Conservation (phyloP, 2,797 vertebrate species). For the Lepus oiostolus region DNA sequence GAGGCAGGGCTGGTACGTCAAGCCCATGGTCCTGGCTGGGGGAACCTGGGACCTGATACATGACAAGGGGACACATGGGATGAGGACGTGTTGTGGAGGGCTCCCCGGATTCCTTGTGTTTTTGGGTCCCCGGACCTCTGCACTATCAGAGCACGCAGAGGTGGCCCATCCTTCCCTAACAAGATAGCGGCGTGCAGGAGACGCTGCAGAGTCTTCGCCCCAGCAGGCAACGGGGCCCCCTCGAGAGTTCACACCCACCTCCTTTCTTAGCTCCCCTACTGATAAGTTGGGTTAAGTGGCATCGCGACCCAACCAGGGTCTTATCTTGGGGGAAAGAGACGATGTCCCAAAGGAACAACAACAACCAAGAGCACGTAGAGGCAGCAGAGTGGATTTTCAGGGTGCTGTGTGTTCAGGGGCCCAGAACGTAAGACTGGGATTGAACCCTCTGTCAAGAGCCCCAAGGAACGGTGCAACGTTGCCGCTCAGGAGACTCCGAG, state of each 20-base stretch:
- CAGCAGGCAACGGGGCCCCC: not conserved
- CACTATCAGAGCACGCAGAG: conserved; percentile 35
- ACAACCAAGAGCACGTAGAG: not conserved
- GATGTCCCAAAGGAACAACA: not conserved
- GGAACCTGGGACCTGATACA: not conserved
- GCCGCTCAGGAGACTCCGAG: not conserved
- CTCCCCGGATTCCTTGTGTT: not conserved
- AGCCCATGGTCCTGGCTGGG: not conserved
- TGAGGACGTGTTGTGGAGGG: not conserved
- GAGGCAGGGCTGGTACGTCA: not conserved
- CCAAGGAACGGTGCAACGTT: not conserved
- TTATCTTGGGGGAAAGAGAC: conserved; percentile 13
- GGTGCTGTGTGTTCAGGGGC: not conserved
- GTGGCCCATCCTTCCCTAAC: not conserved
- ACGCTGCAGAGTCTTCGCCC: not conserved
- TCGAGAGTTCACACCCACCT: not conserved
- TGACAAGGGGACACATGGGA: not conserved
- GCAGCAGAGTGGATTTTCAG: not conserved
- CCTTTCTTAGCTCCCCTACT: not conserved
- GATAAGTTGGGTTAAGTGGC: conserved; percentile 1
- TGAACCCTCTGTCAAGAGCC: not conserved
- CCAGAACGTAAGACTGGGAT: not conserved
- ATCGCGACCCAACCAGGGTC: not conserved
- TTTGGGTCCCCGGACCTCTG: not conserved
- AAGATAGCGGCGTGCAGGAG: not conserved